Conservation (phyloP, 1,140 invertebrate species). For the Plodia interpunctella region DNA sequence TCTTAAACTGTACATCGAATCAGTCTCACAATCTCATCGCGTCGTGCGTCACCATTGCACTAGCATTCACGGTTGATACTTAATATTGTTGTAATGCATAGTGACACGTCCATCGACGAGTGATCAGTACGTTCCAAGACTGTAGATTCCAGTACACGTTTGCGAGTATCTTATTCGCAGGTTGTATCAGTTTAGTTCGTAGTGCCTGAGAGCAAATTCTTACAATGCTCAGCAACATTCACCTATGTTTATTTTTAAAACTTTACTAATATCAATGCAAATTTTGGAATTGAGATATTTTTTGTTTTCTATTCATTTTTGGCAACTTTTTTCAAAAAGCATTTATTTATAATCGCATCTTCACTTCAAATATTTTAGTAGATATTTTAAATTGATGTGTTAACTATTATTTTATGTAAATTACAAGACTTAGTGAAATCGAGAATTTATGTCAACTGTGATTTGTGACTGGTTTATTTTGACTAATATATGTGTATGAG, state of each 20-base stretch:
- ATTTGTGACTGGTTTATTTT: slow-evolving; percentile 76
- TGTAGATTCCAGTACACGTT: no score
- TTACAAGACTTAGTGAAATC: slow-evolving; percentile 74
- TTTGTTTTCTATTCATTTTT: neutral
- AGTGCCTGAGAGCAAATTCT: neutral
- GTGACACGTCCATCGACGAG: no score
- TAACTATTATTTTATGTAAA: slow-evolving; percentile 64
- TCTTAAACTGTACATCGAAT: slow-evolving; percentile 7
- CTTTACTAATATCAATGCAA: slow-evolving; percentile 2
- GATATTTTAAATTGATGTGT: slow-evolving; percentile 51
- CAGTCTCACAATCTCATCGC: neutral
- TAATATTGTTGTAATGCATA: neutral
- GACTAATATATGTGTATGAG: slow-evolving; percentile 70
- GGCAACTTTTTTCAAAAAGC: slow-evolving; percentile 34
- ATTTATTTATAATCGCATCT: slow-evolving; percentile 47
- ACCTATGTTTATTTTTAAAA: neutral
- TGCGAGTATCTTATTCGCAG: neutral
- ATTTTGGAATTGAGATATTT: slow-evolving; percentile 2
- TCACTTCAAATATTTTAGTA: slow-evolving; percentile 48
- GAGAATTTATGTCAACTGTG: slow-evolving; percentile 76
- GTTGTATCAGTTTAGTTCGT: neutral
- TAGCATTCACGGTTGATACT: slow-evolving; percentile 1
- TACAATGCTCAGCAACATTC: slow-evolving; percentile 27
- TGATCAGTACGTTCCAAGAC: no score
- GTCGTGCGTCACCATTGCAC: neutral